Percentiles rank a stretch among this genome's conserved stretches.
These are phyloP conservation scores for Oplegnathus fasciatus DNA, from an alignment of 2,113 vertebrate genomes.

Conservation along the genomic window DNA sequence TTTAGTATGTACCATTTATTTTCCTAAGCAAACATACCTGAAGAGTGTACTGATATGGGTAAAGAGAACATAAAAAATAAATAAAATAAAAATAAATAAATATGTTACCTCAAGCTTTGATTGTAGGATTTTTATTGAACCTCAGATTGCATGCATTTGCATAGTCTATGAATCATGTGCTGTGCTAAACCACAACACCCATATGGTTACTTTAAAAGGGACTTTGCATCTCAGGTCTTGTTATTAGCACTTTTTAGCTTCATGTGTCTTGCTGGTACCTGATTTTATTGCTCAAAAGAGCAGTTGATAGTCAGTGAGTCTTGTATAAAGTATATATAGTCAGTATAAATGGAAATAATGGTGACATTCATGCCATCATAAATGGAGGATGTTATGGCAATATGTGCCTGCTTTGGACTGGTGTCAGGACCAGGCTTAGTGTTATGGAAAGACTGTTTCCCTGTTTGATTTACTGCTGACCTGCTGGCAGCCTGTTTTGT, in stretches of 20 bases:
- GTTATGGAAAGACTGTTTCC: background rate
- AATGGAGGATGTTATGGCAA: background rate
- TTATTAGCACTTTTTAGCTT: conserved; percentile 1
- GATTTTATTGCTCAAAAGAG: background rate
- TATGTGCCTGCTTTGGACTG: background rate
- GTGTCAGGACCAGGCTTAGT: background rate
- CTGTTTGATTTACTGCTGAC: conserved; percentile 14
- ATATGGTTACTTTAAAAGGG: background rate
- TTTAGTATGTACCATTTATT: background rate
- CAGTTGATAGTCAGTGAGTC: background rate
- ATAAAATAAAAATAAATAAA: too few species aligned
- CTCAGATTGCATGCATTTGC: conserved; percentile 14
- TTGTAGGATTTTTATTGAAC: conserved; percentile 8
- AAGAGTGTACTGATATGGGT: background rate
- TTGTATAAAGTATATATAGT: background rate
- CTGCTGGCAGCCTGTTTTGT: background rate
- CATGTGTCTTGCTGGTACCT: background rate
- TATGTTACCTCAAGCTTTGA: background rate
- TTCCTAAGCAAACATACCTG: background rate
- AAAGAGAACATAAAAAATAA: too few species aligned
- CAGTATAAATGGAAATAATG: background rate
- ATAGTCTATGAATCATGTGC: background rate
- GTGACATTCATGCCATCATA: background rate
- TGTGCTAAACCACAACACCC: fast-evolving
- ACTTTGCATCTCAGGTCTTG: conserved; percentile 10